Base-by-base conservation (phyloP, 2,888 invertebrate genomes). In the Lingula anatina region DNA sequence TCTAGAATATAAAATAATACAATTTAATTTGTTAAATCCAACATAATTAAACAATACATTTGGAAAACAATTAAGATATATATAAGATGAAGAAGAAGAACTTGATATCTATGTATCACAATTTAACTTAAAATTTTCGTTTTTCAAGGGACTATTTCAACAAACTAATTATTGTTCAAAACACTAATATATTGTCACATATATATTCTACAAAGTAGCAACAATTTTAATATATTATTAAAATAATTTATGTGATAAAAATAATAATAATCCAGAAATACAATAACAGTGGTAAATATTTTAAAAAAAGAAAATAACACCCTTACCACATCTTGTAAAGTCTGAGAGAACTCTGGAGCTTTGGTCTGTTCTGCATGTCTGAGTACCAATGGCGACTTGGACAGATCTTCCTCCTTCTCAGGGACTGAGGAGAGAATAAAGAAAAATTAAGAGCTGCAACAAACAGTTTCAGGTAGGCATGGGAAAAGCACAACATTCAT, bases 311-410 rank as follows among this genome's bases (percentile, higher is more conserved):
- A n/a, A n/a, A n/a, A n/a, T n/a, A n/a, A 15, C 15, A 9, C 31
- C 9, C 9, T 61, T 54, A 69, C 65, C 61, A 86, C 83, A 76
- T 91, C 91, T 79, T 90, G 86, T 82, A 92, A 91, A 61, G 89
- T 83, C 77, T 92, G 86, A 18, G 88, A 84, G 71, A 94, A 94
- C 41, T 90, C 79, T 40, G 93, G 93, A 49, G 91, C 89, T 75
- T 90, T 89, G 42, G 88, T 86, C 68, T 86, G 85, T 60, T 87
- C 85, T 2, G 84, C 84, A 31, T 66, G 63, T 49, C 63, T 56
- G 35, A 68, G 59, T 9, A 67, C 65, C 21, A 67, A 59, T 5
- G 70, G 69, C 21, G 70, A 69, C 48, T 71, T 67, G n/a, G 69
- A 64, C 39, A 68, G 53, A 47, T 65, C 54, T 44, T 64, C 65